Percentiles rank a stretch among this genome's conserved stretches.
Conservation (phyloP, 2,113 vertebrate species). For the Petrocephalus microphthalmus region DNA sequence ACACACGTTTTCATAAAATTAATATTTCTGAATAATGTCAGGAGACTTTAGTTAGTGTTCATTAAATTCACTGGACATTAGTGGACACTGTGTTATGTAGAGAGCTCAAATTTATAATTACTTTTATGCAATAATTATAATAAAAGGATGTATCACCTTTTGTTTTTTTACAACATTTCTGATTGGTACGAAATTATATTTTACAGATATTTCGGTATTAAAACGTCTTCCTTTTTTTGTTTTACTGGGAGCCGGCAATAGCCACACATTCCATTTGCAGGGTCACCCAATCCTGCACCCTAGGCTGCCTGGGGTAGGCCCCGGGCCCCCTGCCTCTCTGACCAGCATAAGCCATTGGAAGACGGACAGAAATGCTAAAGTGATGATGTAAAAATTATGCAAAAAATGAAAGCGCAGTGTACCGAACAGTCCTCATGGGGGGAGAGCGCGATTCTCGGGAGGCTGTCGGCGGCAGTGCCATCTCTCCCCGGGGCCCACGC, state of each 20-base stretch:
- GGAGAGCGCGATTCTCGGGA: background rate
- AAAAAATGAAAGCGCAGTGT: background rate
- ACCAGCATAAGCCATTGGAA: background rate
- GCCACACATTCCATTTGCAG: background rate
- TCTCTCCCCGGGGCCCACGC: background rate
- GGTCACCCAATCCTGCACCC: background rate
- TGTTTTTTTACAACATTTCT: background rate
- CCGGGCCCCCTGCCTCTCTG: background rate
- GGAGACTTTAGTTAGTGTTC: background rate
- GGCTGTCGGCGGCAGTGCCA: background rate
- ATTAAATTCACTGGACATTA: background rate
- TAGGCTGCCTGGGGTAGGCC: background rate
- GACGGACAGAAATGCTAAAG: background rate
- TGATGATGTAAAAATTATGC: background rate
- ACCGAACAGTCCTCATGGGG: background rate
- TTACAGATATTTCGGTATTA: too few species aligned
- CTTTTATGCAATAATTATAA: background rate
- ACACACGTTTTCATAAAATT: background rate
- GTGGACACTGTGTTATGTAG: background rate
- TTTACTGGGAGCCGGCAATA: background rate
- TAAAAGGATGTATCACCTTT: background rate
- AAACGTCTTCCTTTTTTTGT: background rate
- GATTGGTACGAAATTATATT: too few species aligned
- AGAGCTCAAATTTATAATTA: background rate
- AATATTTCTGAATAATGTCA: background rate